Conservation (phyloP, 2,888 invertebrate genomes). For the Melitaea athalia region DNA sequence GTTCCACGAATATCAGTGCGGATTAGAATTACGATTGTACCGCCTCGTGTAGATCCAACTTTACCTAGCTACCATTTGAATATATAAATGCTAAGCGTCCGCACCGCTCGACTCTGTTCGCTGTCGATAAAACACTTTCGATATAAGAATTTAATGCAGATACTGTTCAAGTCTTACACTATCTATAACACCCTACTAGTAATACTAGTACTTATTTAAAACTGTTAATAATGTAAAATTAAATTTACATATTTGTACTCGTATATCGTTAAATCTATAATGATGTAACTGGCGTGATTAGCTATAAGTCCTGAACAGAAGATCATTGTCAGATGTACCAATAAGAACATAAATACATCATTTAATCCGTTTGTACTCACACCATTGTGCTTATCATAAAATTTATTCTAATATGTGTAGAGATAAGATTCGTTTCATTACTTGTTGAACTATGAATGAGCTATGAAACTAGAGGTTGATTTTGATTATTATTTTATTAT, state of each 20-base stretch:
- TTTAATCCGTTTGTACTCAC: too few relatives aligned
- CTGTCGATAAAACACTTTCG: constrained; percentile 12
- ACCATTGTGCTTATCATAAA: too few relatives aligned
- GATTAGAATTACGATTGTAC: constrained; percentile 39
- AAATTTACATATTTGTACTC: not conserved
- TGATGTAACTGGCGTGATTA: too few relatives aligned
- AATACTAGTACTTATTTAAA: constrained; percentile 4
- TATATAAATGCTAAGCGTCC: constrained; percentile 24
- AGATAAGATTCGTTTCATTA: too few relatives aligned
- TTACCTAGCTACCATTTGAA: constrained; percentile 27
- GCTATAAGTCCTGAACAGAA: too few relatives aligned
- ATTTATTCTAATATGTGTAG: too few relatives aligned
- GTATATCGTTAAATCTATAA: not conserved
- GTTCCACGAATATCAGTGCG: constrained; percentile 36
- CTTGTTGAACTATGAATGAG: too few relatives aligned
- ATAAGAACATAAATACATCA: too few relatives aligned
- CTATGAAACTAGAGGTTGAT: too few relatives aligned
- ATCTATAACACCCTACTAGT: constrained; percentile 11
- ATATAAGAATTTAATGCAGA: constrained; percentile 6
- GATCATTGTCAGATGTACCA: too few relatives aligned
- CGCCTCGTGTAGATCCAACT: constrained; percentile 22
- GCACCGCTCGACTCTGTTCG: constrained; percentile 8
- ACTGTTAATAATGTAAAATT: not conserved
- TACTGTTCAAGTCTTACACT: constrained; percentile 12
- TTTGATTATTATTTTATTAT: too few relatives aligned